Conservation (phyloP, 2,797 vertebrate genomes). For the Sardinella longiceps region DNA sequence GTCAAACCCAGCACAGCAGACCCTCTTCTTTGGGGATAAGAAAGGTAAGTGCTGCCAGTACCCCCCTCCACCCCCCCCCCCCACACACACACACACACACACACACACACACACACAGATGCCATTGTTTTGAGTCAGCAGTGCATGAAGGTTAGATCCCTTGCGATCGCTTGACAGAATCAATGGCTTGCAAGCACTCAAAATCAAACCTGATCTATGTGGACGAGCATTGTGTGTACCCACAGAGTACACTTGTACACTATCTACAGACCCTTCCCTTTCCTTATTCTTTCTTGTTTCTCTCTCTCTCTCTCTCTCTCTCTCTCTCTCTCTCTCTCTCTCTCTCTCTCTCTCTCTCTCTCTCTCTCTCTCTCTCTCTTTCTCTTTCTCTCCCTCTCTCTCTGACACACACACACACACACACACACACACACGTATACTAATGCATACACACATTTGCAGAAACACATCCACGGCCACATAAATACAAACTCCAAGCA, state of each 20-base stretch:
- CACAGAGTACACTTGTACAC: no score
- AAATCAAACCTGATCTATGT: background rate
- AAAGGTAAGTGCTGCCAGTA: constrained; percentile 85
- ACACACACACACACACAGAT: no score
- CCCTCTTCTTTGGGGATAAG: constrained; percentile 98
- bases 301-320: background rate
- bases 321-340: background rate
- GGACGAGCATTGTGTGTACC: background rate
- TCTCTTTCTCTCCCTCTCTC: background rate
- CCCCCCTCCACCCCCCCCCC: background rate
- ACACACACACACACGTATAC: background rate
- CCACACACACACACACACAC: no score
- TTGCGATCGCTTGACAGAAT: background rate
- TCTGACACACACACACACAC: background rate
- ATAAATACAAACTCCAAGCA: background rate
- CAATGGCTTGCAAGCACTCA: background rate
- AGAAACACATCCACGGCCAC: background rate
- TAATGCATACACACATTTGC: background rate
- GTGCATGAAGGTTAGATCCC: background rate
- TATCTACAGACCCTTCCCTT: background rate
- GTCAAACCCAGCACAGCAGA: constrained; percentile 99
- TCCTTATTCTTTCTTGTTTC: no score
- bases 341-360: background rate
- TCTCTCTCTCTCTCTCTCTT: background rate
- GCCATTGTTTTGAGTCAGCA: background rate